A percentile compares a stretch with the other conserved stretches of the same genome.
These are phyloP conservation scores for Mesochorus sp. DNA, from an alignment of 2,888 invertebrate genomes.

Conservation along the genomic window DNA sequence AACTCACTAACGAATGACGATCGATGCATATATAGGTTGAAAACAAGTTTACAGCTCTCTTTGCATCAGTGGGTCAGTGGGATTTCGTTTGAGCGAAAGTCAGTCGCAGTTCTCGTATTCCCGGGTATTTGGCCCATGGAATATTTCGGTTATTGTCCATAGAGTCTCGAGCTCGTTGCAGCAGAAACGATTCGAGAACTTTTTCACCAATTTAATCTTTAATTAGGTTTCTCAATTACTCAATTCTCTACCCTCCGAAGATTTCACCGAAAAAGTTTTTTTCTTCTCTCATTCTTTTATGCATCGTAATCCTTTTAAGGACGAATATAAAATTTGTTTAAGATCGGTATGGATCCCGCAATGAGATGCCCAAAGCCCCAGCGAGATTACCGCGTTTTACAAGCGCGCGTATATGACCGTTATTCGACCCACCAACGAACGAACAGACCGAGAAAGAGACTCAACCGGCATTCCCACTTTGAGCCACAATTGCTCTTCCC, in stretches of 20 bases:
- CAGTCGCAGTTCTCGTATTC: conserved; percentile 40
- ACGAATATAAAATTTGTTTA: too few relatives aligned
- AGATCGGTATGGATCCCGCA: too few relatives aligned
- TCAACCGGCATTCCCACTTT: too few relatives aligned
- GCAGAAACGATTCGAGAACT: neutral
- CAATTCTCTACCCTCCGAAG: too few relatives aligned
- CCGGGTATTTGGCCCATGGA: conserved; percentile 23
- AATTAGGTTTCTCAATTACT: too few relatives aligned
- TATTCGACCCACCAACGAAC: conserved; percentile 77
- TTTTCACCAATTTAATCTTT: neutral
- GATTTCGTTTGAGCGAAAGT: conserved; percentile 76
- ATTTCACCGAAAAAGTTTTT: too few relatives aligned
- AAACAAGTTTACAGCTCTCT: conserved; percentile 33
- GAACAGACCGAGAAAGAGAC: conserved; percentile 62
- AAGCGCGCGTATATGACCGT: conserved; percentile 72
- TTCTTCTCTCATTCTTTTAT: neutral
- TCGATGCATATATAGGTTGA: neutral
- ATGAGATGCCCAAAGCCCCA: conserved; percentile 32
- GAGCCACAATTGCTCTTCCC: too few relatives aligned
- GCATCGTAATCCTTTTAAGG: neutral
- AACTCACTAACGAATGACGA: neutral
- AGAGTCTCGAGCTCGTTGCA: neutral
- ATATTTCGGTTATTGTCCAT: conserved; percentile 5
- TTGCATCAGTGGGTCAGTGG: conserved; percentile 71
- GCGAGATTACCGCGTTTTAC: conserved; percentile 73